Base-by-base conservation (phyloP, 2,113 vertebrate species). In the Cromileptes altivelis region DNA sequence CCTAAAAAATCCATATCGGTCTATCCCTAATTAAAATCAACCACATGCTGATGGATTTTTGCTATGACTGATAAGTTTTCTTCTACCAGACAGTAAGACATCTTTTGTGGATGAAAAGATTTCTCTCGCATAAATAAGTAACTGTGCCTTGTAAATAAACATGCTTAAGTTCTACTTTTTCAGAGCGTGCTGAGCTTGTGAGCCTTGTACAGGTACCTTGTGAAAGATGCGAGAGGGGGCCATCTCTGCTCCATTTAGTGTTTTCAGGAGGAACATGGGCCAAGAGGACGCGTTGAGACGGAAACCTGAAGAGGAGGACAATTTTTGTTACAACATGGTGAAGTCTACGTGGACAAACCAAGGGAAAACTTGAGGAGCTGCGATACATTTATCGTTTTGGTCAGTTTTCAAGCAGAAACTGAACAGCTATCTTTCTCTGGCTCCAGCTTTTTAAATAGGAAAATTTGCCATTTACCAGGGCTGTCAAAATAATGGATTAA, bases 231-330 rank as follows among this genome's bases (percentile, higher is more conserved):
- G 96, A 78, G 97, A 93, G 52, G 98, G 98, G 78, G 98, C 98
- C 97, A 99, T 99, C 94, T 99, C 98, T 78, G 98, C 98, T 92
- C 98, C 98, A 85, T 99, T 99, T 85, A 99, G 95, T 49, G 98
- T 99, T 95, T 99, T 99, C 94, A 99, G 92, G 75, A 99, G 97
- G 89, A 99, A 99, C 98, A 99, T 99, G 71, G 98, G 98, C 98
- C 98, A 99, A 78, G 98, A 99, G 8, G 98, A 99, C 15, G 98
- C 98, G 67, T 99, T 99, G 89, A 99, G 95, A 37, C 98, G 96
- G 91, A 99, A 99, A 82, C 98, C 98, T 99, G 93, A 52, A 78
- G 27, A 70, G 15, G 8, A 56, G 2, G 1, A 70, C 3, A 70
- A 45, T 7, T 33, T 27, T 17, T 68, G 12, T 73, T 18, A 47